Base-by-base conservation (phyloP, 2,113 vertebrate species). In the Ammospiza caudacuta region DNA sequence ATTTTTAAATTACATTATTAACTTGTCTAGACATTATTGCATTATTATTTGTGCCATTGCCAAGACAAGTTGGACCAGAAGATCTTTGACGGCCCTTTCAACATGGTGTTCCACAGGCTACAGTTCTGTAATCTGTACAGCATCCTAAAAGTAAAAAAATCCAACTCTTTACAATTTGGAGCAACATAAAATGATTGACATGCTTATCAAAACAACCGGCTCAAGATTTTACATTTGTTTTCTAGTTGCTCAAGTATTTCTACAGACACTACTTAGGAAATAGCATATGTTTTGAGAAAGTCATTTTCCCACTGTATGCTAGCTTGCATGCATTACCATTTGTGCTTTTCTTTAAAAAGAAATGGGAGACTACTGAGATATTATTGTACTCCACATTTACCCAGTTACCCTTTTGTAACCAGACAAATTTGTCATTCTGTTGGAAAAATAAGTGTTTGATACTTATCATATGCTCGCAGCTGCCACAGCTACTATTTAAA, bases 341-440 rank as follows among this genome's bases (percentile, higher is more conserved):
- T 83, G 69, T 79, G 82, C 84, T 93, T 92, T 89, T 64, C 94
- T 96, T 95, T 78, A 67, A 58, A 92, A 94, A 95, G 90, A 83
- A 96, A 96, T 66, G 37, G 49, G 63, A 93, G 77, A 92, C 79
- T 4, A 27, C 87, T 33, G 79, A 94, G 77, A 85, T 90, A 85
- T 92, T 94, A 95, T 63, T 97, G 89, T 94, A 96, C 87, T 94
- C 59, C 57, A 83, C 70, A 64, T 94, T 92, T 94, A 93, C 87
- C 85, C 93, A 96, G 83, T 86, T 95, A 94, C 89, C 81, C 93
- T 96, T 94, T 94, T 94, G 94, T 91, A 95, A 92, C 67, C 78
- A 94, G 91, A 90, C 4, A 21, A 85, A 93, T 96, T 93, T 94
- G 85, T 95, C 89, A 92, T 94, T 96, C 95, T 89, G 84, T 90